These are phyloP conservation scores for Sarcophilus harrisii DNA, from an alignment of 2,797 vertebrate species.

Conservation along the genomic window DNA sequence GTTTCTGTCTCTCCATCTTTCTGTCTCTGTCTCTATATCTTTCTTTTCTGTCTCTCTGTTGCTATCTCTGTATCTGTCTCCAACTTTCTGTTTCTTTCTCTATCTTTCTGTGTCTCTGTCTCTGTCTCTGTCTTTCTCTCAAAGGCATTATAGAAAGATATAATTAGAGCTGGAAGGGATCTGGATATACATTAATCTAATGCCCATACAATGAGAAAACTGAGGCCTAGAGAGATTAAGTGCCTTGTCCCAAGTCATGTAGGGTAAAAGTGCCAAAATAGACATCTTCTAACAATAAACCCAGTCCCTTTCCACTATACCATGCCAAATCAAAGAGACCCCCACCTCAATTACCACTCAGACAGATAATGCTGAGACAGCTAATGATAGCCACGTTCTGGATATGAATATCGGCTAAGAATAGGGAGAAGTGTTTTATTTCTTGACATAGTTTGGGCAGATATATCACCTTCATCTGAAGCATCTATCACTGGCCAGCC, in stretches of 20 bases:
- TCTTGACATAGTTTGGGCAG: slow-evolving; percentile 23
- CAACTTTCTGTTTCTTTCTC: no score
- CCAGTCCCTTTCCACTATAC: neutral
- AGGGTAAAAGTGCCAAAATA: neutral
- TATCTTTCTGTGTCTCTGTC: neutral
- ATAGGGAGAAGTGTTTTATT: slow-evolving; percentile 6
- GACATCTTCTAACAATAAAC: neutral
- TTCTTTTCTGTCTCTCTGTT: no score
- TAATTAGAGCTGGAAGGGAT: neutral
- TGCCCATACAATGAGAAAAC: neutral
- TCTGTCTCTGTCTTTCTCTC: neutral
- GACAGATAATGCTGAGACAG: neutral
- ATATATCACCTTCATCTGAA: slow-evolving; percentile 36
- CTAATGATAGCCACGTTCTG: slow-evolving; percentile 25
- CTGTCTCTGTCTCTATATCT: neutral
- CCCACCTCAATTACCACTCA: neutral
- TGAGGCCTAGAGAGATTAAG: neutral
- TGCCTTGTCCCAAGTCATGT: neutral
- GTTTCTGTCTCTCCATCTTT: neutral
- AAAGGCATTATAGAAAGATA: neutral
- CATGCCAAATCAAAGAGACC: neutral
- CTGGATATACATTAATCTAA: neutral
- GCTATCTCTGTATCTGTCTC: neutral
- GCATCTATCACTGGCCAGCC: neutral
- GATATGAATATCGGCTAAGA: neutral